Conservation (phyloP, 2,113 vertebrate genomes). For the Nematolebias whitei region DNA sequence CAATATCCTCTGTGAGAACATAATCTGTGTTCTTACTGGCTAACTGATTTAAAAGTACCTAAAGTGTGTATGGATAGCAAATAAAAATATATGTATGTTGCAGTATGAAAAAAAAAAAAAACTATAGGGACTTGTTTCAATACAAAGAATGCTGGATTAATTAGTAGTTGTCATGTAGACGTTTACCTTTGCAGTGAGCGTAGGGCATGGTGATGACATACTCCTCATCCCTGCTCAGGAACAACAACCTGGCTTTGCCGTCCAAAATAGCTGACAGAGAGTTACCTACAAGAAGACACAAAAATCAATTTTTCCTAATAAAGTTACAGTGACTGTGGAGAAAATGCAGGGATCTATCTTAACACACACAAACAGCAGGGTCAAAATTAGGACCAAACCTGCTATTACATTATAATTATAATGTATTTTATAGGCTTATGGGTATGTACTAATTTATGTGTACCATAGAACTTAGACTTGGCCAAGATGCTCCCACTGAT, state of each 20-base stretch:
- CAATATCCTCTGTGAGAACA: too few species aligned
- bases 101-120: not conserved
- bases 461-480: constrained; percentile 97
- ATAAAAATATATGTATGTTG: not conserved
- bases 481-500: constrained; percentile 92
- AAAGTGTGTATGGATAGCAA: too few species aligned
- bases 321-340: too few species aligned
- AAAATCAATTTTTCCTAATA: too few species aligned
- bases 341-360: not conserved
- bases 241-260: constrained; percentile 88
- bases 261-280: constrained; percentile 94
- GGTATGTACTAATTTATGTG: constrained; percentile 6
- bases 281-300: constrained; percentile 82
- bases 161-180: not conserved
- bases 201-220: constrained; percentile 97
- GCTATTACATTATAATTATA: not conserved
- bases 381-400: not conserved
- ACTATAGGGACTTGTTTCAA: not conserved
- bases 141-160: not conserved
- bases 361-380: not conserved
- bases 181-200: constrained; percentile 93
- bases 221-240: constrained; percentile 87
- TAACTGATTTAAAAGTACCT: too few species aligned
- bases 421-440: not conserved
- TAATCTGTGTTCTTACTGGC: too few species aligned